A percentile compares a stretch with the other conserved stretches of the same genome.
Conservation (phyloP, 2,113 vertebrate genomes). For the Sciurus niger region DNA sequence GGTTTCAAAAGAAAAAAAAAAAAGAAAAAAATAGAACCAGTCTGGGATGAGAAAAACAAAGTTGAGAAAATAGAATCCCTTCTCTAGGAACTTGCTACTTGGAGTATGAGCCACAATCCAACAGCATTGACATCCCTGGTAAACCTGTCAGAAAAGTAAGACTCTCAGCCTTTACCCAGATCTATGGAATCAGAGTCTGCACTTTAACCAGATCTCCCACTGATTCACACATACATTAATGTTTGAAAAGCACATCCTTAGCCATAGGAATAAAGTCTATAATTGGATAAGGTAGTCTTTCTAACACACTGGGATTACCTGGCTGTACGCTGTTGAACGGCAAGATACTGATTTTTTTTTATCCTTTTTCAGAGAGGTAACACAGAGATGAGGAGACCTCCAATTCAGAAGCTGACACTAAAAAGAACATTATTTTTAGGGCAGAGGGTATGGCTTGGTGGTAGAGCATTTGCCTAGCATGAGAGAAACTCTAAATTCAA, state of each 20-base stretch:
- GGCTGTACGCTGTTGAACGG: not conserved
- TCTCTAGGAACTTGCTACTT: not conserved
- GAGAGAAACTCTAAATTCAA: not conserved
- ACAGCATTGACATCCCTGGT: not conserved
- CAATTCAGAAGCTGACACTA: not conserved
- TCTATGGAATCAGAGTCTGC: not conserved
- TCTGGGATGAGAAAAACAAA: not conserved
- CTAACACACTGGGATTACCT: not conserved
- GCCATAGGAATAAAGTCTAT: not conserved
- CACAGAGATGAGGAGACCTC: not conserved
- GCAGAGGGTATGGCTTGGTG: not conserved
- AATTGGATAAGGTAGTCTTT: not conserved
- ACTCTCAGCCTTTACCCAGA: not conserved
- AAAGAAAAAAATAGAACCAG: too few relatives aligned
- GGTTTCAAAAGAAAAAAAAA: too few relatives aligned
- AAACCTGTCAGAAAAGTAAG: not conserved
- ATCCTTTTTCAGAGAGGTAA: not conserved
- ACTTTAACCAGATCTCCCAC: not conserved
- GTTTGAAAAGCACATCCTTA: not conserved
- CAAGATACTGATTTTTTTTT: not conserved
- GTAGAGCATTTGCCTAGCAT: not conserved
- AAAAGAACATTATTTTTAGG: not conserved
- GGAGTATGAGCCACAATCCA: not conserved
- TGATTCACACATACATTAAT: not conserved
- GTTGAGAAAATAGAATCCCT: not conserved